Evolutionary conservation across 37 sponge, comb jelly and placozoan genomes (phyloP).

Genomic region (Aphrocallistes beatrix): DNA sequence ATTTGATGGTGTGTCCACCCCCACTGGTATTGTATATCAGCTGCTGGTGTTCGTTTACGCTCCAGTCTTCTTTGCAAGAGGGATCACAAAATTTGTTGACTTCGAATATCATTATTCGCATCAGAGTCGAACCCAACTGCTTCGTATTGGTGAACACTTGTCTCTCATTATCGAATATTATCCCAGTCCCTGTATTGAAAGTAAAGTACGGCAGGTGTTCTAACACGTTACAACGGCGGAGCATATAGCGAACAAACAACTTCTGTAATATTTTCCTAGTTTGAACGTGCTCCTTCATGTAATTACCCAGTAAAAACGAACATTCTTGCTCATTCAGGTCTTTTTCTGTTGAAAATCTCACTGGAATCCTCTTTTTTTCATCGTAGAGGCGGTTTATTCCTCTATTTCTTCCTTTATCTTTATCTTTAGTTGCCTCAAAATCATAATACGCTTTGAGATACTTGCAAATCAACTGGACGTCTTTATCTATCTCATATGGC

Average conservation of each 20-base stretch:
- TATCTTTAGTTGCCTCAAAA: not conserved
- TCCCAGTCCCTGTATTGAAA: constrained; percentile 59
- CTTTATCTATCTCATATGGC: constrained; percentile 22
- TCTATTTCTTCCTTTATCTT: not conserved
- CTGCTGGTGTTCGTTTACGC: constrained; percentile 49
- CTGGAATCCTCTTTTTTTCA: constrained; percentile 23
- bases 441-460: constrained; percentile 30
- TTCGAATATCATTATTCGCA: constrained; percentile 66
- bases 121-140: constrained; percentile 60
- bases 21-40: constrained; percentile 55
- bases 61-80: constrained; percentile 47
- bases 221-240: constrained; percentile 51
- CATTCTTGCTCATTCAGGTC: constrained; percentile 29
- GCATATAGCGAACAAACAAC: constrained; percentile 60
- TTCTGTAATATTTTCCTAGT: constrained; percentile 27
- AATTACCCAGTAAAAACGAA: constrained; percentile 9
- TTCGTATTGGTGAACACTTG: constrained; percentile 32
- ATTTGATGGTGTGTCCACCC: constrained; percentile 39
- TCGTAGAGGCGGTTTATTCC: constrained; percentile 43
- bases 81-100: constrained; percentile 58
- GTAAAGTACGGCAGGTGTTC: constrained; percentile 49
- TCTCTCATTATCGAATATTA: constrained; percentile 24
- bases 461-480: constrained; percentile 48
- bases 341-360: constrained; percentile 15
- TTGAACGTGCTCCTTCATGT: constrained; percentile 29